Evolutionary conservation across 2,797 vertebrate genomes (phyloP), one percentile per base, ranked within the genome.

Genomic region (Esox masquinongy): DNA sequence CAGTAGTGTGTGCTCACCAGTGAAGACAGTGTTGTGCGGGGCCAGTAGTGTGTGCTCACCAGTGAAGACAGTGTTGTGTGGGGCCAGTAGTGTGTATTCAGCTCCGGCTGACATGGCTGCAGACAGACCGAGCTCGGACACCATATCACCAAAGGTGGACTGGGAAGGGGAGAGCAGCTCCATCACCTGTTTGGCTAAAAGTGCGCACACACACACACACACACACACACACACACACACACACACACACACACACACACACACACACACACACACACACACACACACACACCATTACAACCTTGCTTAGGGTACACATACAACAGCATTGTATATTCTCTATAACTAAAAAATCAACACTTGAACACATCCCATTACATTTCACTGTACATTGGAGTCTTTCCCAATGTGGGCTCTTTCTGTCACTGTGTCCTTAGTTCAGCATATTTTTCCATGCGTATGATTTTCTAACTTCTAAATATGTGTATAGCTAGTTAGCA

Each of bases 51-150:
- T 68, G 47, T 82, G 91, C 97, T 79, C 90, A 99, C 98, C 96
- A 75, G 72, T 96, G 87, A 99, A 99, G 63, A 90, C 97, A 11
- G 61, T 47, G 71, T 99, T 97, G 76, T 95, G 31, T 14, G 97
- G 98, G 73, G 94, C 98, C 86, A 99, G 86, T n/a, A 99, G 87
- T 16, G 98, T 99, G 83, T 99, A 99, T 36, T 97, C 95, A 1
- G 89, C 86, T 3, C 94, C 92, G 70, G 95, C 87, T 67, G 80
- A 95, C 90, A 99, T 93, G 79, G 88, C 81, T 3, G 93, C 88
- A 26, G 94, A 83, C 79, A 99, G 80, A 39, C 97, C 98, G 78
- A 99, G 74, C 50, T 99, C 95, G 1, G 95, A 93, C 83, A 99
- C 87, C 80, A 99, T 90, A 72, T 99, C 97, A 0, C 86, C 91